Evolutionary conservation across 2,797 vertebrate genomes (phyloP).

Genomic region (Paratrypauchen microcephalus): DNA sequence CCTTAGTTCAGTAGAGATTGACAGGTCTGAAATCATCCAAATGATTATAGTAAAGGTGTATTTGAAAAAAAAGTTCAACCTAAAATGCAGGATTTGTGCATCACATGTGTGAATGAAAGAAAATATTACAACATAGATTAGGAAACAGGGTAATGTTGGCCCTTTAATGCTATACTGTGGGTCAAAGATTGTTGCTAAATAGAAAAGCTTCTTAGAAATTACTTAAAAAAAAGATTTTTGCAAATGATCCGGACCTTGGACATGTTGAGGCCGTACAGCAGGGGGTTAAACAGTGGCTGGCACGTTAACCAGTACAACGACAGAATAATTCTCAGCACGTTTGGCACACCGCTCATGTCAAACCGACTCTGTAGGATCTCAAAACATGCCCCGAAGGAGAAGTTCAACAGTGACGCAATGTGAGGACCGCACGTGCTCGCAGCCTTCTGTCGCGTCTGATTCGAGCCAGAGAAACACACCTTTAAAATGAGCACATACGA

Average conservation of each 20-base stretch:
- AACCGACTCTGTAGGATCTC: constrained; percentile 26
- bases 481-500: constrained; percentile 13
- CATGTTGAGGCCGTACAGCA: constrained; percentile 32
- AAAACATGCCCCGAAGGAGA: constrained; percentile 9
- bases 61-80: too few relatives aligned
- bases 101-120: too few relatives aligned
- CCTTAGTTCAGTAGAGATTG: too few relatives aligned
- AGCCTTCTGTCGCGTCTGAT: constrained; percentile 13
- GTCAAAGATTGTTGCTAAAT: too few relatives aligned
- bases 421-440: constrained; percentile 32
- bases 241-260: constrained; percentile 20
- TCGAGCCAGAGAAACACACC: constrained; percentile 8
- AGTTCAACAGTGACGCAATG: constrained; percentile 16
- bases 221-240: neutral
- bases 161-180: too few relatives aligned
- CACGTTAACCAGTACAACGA: constrained; percentile 25
- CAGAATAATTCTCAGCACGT: neutral
- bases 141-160: too few relatives aligned
- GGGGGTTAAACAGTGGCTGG: constrained; percentile 30
- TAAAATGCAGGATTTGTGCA: too few relatives aligned
- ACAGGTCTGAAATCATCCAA: too few relatives aligned
- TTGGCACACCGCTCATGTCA: constrained; percentile 3
- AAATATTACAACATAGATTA: too few relatives aligned
- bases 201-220: neutral
- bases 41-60: too few relatives aligned